Percentiles rank a stretch among this genome's conserved stretches.
phyloP scores from a whole-genome alignment of 2,113 vertebrate species.

The Ageneiosus marmoratus region DNA sequence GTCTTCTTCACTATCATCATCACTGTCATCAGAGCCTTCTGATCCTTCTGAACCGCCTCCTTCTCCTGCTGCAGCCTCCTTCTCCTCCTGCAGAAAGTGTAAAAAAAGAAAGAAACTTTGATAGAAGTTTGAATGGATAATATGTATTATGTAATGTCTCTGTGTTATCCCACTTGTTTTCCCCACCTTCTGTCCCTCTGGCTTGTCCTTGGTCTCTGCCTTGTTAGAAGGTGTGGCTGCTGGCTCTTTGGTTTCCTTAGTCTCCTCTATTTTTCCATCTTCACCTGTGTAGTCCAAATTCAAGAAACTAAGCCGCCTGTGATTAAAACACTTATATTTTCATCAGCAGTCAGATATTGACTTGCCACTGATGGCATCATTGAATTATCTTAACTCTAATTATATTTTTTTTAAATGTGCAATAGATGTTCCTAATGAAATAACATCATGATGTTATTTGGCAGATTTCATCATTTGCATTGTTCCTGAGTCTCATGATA shows the following conservation, averaged over 20 bases:
- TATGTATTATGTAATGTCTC: neutral
- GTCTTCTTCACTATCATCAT: conserved; percentile 54
- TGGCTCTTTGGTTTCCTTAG: conserved; percentile 59
- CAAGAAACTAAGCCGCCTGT: conserved; percentile 2
- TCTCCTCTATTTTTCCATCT: conserved; percentile 51
- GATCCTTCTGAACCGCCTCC: conserved; percentile 57
- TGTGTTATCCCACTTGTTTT: neutral
- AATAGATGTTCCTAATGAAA: conserved; percentile 33
- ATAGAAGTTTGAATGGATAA: neutral
- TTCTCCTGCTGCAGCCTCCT: conserved; percentile 42
- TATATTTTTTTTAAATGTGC: conserved; percentile 17
- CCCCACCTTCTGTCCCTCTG: conserved; percentile 63
- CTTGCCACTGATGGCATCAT: neutral
- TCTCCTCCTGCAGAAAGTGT: conserved; percentile 34
- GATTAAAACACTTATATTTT: neutral
- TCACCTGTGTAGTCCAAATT: conserved; percentile 45
- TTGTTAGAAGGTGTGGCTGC: conserved; percentile 41
- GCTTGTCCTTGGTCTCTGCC: conserved; percentile 35
- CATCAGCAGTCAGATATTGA: neutral
- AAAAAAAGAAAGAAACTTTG: neutral
- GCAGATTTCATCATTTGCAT: too few species aligned
- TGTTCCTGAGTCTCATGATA: too few species aligned
- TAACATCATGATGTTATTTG: conserved; percentile 24
- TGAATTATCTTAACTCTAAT: neutral
- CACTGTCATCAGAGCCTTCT: conserved; percentile 52